Evolutionary conservation across 2,113 vertebrate genomes (phyloP), one percentile per base, ranked within the genome.

Genomic region (Neotragus pygmaeus): DNA sequence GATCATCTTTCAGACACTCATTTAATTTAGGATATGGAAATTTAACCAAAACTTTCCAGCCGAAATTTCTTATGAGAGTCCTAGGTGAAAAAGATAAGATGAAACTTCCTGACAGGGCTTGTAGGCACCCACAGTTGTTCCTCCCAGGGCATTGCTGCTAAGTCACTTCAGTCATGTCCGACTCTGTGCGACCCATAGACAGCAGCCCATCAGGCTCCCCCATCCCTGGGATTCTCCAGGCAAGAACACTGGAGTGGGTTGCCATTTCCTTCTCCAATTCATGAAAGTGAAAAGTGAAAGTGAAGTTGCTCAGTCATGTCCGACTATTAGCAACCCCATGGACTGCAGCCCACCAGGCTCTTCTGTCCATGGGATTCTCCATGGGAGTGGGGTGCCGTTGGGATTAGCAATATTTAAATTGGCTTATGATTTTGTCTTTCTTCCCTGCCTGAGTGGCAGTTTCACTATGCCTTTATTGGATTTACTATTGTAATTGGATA

Each of bases 11-110:
- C 66, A 90, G 60, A 62, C 45, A 70, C 85, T 92, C 23, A 39
- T 96, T 97, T 97, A 94, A 98, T 91, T 97, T 97, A 98, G 97
- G 93, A 94, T 97, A 92, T 98, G 57, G 55, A 95, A 90, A 96
- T 25, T 83, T 60, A 90, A 73, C n/a, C 47, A n/a, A 47, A 70
- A 27, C 58, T 86, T 92, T 96, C 49, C 47, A 90, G 51, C 30
- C 27, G 51, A 83, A 82, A 94, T 88, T 92, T 95, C 73, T 90
- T 85, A 88, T 3, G 19, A 95, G 70, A 87, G 83, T 92, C 25
- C 11, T 73, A 33, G 82, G 47, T 90, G 85, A 70, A 96, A 96
- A 57, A 17, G 19, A 62, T 51, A 78, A 28, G 58, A 36, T 39
- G 33, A 15, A 88, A 39, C 82, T 43, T 84, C 89, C 49, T 66